phyloP scores from a whole-genome alignment of 2,797 vertebrate species.

The Apogon hyalosoma region DNA sequence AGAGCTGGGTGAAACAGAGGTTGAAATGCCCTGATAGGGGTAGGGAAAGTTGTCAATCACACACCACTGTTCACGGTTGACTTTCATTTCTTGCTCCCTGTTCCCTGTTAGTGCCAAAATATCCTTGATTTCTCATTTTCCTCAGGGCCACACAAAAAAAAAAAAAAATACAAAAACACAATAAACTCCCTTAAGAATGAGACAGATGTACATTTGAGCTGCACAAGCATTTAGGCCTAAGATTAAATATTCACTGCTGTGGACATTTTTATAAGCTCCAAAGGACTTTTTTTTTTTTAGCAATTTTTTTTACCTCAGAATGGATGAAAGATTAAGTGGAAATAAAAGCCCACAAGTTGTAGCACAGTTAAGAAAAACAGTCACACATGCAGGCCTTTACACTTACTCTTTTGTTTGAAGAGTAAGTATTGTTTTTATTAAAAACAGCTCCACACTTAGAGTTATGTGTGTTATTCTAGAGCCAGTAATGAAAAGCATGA shows the following conservation, averaged over 20 bases:
- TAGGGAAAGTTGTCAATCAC: conserved; percentile 51
- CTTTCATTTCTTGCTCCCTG: conserved; percentile 7
- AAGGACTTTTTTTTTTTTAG: background rate
- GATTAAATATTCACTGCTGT: conserved; percentile 22
- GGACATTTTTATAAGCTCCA: conserved; percentile 26
- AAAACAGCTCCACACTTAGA: conserved; percentile 63
- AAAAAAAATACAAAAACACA: background rate
- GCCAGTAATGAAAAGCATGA: conserved; percentile 4
- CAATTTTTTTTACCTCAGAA: conserved; percentile 5
- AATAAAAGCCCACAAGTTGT: conserved; percentile 6
- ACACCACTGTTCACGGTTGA: conserved; percentile 32
- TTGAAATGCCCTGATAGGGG: conserved; percentile 50
- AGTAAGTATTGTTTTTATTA: conserved; percentile 56
- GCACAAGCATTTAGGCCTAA: conserved; percentile 14
- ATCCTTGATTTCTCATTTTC: background rate
- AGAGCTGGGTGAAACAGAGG: conserved; percentile 55
- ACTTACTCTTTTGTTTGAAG: conserved; percentile 45
- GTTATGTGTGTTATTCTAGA: conserved; percentile 37
- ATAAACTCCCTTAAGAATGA: background rate
- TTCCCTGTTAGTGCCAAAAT: background rate
- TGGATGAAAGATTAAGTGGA: conserved; percentile 10
- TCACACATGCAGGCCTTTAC: conserved; percentile 8
- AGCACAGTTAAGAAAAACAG: conserved; percentile 13
- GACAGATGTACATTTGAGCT: background rate
- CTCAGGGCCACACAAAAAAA: background rate